These are phyloP conservation scores for Astyanax mexicanus DNA, from an alignment of 2,797 vertebrate genomes.

Conservation along the genomic window DNA sequence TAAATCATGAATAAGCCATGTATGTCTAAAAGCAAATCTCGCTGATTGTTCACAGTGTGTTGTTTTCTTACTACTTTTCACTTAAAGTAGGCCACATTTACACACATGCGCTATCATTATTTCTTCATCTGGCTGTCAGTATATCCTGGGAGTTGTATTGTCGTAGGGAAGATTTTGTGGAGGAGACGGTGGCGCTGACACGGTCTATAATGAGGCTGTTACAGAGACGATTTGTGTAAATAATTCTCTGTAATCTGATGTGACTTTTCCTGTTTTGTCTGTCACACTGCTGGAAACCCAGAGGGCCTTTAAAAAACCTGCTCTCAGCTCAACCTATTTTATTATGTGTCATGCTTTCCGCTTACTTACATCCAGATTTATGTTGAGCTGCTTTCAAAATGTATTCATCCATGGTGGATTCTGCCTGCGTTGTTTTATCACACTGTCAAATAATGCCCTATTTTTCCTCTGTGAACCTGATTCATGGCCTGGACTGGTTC, in stretches of 20 bases:
- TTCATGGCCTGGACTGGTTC: slow-evolving; percentile 42
- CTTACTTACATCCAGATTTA: slow-evolving; percentile 51
- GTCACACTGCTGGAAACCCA: slow-evolving; percentile 40
- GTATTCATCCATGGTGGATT: slow-evolving; percentile 38
- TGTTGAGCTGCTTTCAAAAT: slow-evolving; percentile 48
- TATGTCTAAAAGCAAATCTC: slow-evolving; percentile 14
- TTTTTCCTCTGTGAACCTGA: slow-evolving; percentile 40
- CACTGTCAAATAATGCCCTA: slow-evolving; percentile 27
- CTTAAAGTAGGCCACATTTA: slow-evolving; percentile 16
- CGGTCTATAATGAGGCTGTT: slow-evolving; percentile 48
- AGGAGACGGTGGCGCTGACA: slow-evolving; percentile 36
- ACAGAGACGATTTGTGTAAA: slow-evolving; percentile 50
- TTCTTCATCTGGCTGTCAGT: slow-evolving; percentile 37
- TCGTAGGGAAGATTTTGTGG: slow-evolving; percentile 14
- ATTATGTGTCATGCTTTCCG: slow-evolving; percentile 35
- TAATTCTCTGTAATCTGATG: slow-evolving; percentile 59
- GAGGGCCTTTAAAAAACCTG: slow-evolving; percentile 43
- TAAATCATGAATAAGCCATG: not conserved
- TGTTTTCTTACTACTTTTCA: not conserved
- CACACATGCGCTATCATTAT: slow-evolving; percentile 44
- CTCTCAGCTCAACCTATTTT: slow-evolving; percentile 43
- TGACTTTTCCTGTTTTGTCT: slow-evolving; percentile 49
- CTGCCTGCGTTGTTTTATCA: slow-evolving; percentile 42
- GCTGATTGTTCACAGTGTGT: slow-evolving; percentile 12
- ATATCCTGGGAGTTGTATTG: slow-evolving; percentile 54